Base-by-base conservation (phyloP, 2,888 invertebrate genomes). In the Heliconius aoede region DNA sequence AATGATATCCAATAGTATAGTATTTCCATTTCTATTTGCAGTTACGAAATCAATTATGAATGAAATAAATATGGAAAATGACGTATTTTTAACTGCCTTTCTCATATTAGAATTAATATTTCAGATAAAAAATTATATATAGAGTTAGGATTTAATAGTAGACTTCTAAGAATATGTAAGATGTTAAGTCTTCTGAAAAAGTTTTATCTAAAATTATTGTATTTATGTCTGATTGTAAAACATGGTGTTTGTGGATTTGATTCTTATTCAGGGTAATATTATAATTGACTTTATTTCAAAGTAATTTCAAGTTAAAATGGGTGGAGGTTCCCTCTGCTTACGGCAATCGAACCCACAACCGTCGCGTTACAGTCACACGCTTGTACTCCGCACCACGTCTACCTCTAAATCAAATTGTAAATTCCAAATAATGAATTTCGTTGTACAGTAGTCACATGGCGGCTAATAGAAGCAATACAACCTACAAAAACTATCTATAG, bases 401-500 rank as follows among this genome's bases (percentile, higher is more conserved):
- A 11, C 9, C 64, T 62, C 62, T 75, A 64, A 72, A 72, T 32
- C 64, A 62, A 64, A 60, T 55, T 60, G 55, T 75, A 64, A 74
- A 75, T 64, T 28, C 36, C 60, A 26, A 60, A 72, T 72, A 72
- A 72, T 72, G 72, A 76, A 77, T 69, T 69, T 78, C 21, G 64
- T 78, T 76, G 55, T 69, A 82, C 83, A 84, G 84, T 79, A 84
- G 84, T 85, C 81, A 84, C 81, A 82, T 81, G 78, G 78, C 74
- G 76, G 73, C 82, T 81, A 82, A 82, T 80, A 80, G 78, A 82
- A 81, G 82, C 81, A 83, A 84, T 82, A 81, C 80, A 78, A 81
- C 32, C 78, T 72, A 84, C 82, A 84, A 84, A 84, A 85, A 84
- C 79, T 77, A 82, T 86, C 91, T 87, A 91, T 91, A 89, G 90